phyloP scores from a whole-genome alignment of 2,113 vertebrate genomes.

The Reinhardtius hippoglossoides region DNA sequence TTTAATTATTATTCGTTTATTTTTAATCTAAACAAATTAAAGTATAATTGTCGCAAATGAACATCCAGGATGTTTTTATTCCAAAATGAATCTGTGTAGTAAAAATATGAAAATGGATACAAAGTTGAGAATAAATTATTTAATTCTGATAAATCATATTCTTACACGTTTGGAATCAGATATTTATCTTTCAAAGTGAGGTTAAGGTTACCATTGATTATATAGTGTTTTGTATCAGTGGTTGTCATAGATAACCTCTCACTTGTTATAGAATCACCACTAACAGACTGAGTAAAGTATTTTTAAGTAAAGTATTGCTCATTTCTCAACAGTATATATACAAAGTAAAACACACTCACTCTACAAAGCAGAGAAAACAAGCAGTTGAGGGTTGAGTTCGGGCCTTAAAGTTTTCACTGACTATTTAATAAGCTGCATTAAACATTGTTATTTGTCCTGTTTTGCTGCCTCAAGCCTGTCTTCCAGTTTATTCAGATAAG shows the following conservation, averaged over 20 bases:
- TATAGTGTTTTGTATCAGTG: not conserved
- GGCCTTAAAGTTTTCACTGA: no score
- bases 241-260: not conserved
- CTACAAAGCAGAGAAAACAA: no score
- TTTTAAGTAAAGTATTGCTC: not conserved
- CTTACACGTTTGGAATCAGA: not conserved
- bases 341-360: not conserved
- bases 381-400: no score
- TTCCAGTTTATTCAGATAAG: not conserved
- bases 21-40: not conserved
- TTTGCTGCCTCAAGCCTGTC: not conserved
- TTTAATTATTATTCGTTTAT: not conserved
- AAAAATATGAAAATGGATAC: not conserved
- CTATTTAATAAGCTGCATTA: not conserved
- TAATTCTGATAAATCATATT: no score
- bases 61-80: not conserved
- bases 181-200: not conserved
- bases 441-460: not conserved
- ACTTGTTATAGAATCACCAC: not conserved
- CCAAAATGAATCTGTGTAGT: no score
- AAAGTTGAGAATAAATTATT: no score
- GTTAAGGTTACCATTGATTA: not conserved
- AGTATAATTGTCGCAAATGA: not conserved
- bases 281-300: not conserved
- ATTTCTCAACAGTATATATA: not conserved